These are phyloP conservation scores for Elysia crispata DNA, from an alignment of 2,888 invertebrate species.

Conservation along the genomic window DNA sequence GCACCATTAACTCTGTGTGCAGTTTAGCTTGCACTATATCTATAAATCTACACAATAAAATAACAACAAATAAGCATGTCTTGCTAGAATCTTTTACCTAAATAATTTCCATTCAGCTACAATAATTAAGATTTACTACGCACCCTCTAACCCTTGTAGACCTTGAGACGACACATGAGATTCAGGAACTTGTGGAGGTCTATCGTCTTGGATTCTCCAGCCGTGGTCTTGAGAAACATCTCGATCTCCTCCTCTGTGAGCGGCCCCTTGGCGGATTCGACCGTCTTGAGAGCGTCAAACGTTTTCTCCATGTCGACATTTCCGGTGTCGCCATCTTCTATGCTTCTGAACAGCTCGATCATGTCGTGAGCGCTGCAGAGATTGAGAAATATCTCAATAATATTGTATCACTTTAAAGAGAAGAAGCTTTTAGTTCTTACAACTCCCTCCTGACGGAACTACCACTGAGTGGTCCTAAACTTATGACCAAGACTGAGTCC, in stretches of 20 bases:
- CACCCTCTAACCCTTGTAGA: slow-evolving; percentile 51
- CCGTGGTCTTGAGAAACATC: slow-evolving; percentile 59
- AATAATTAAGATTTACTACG: no score
- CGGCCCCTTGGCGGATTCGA: slow-evolving; percentile 59
- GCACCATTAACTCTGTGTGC: no score
- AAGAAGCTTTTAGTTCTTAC: no score
- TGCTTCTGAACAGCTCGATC: slow-evolving; percentile 53
- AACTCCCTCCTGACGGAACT: no score
- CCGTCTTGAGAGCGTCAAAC: slow-evolving; percentile 59
- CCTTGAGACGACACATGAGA: slow-evolving; percentile 66
- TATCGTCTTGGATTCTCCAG: slow-evolving; percentile 64
- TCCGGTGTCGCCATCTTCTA: slow-evolving; percentile 55
- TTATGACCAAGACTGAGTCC: no score
- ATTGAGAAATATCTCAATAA: no score
- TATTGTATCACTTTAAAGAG: no score
- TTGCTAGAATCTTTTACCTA: no score
- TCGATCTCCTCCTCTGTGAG: slow-evolving; percentile 58
- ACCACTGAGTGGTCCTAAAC: no score
- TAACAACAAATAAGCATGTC: no score
- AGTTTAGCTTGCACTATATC: no score
- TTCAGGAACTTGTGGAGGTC: slow-evolving; percentile 70
- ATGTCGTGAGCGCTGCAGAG: slow-evolving; percentile 59
- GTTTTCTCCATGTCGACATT: slow-evolving; percentile 57
- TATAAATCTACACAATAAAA: no score
- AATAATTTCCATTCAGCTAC: not conserved